Conservation (phyloP, 2,797 vertebrate genomes). For the Sebastes iracundus region DNA sequence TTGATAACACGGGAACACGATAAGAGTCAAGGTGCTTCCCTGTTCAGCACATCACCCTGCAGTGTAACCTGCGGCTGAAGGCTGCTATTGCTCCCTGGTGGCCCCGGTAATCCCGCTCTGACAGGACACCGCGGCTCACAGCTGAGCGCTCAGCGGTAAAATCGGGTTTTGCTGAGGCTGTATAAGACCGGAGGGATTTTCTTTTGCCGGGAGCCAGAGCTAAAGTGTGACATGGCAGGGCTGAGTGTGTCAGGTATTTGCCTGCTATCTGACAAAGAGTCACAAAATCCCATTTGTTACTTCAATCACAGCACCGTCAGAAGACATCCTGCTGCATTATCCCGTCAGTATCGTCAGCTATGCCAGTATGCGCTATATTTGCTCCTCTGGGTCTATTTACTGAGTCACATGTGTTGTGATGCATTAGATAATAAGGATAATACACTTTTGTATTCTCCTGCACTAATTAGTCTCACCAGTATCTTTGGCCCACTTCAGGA, state of each 20-base stretch:
- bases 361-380: not conserved
- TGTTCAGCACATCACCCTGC: slow-evolving; percentile 10
- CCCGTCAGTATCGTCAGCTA: not conserved
- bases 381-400: not conserved
- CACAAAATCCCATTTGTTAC: slow-evolving; percentile 34
- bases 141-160: slow-evolving; percentile 44
- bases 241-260: slow-evolving; percentile 15
- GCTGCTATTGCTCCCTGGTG: slow-evolving; percentile 11
- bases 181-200: slow-evolving; percentile 38
- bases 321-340: not conserved
- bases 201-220: slow-evolving; percentile 34
- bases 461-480: slow-evolving; percentile 63
- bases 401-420: not conserved
- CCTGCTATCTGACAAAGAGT: not conserved
- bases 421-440: not conserved
- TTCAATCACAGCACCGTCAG: slow-evolving; percentile 3
- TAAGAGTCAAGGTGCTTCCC: slow-evolving; percentile 44
- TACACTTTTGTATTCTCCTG: too few species aligned
- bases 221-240: slow-evolving; percentile 12
- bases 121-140: slow-evolving; percentile 3
- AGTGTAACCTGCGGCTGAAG: slow-evolving; percentile 6
- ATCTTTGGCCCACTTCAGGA: slow-evolving; percentile 85
- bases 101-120: slow-evolving; percentile 3
- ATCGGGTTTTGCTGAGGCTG: slow-evolving; percentile 22
- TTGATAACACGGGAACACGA: slow-evolving; percentile 49